These are phyloP conservation scores for Thamnophis sirtalis DNA, from an alignment of 2,113 vertebrate species.

Conservation along the genomic window DNA sequence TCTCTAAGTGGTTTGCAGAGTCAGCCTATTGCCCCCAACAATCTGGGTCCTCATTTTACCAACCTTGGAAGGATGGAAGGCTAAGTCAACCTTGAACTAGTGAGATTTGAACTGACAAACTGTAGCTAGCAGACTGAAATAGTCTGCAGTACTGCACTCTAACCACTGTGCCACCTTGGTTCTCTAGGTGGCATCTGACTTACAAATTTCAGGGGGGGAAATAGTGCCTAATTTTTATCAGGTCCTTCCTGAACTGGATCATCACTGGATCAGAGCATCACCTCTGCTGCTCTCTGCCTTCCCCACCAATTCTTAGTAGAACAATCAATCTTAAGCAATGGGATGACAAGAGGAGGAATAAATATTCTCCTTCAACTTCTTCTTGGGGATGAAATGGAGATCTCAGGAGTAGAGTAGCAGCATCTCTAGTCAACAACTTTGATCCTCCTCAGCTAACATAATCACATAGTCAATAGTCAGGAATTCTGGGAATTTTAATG, in stretches of 20 bases:
- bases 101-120: too few species aligned
- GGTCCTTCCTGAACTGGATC: neutral
- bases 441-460: neutral
- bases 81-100: too few species aligned
- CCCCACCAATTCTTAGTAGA: neutral
- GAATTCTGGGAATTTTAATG: neutral
- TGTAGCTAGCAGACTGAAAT: too few species aligned
- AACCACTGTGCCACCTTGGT: too few species aligned
- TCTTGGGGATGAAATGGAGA: neutral
- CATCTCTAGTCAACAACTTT: neutral
- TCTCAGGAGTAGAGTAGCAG: neutral
- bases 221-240: neutral
- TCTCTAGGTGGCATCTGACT: too few species aligned
- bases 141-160: too few species aligned
- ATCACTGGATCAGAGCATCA: neutral
- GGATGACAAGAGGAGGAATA: neutral
- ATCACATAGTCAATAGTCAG: neutral
- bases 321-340: neutral
- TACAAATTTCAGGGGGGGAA: neutral
- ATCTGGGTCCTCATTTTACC: too few species aligned
- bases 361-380: neutral
- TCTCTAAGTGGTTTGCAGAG: too few species aligned
- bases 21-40: too few species aligned
- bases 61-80: too few species aligned
- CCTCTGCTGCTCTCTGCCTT: neutral